Percentiles rank a stretch among this genome's conserved stretches.
phyloP scores from a whole-genome alignment of 23 tunicate genomes.

The Aplidium turbinatum region DNA sequence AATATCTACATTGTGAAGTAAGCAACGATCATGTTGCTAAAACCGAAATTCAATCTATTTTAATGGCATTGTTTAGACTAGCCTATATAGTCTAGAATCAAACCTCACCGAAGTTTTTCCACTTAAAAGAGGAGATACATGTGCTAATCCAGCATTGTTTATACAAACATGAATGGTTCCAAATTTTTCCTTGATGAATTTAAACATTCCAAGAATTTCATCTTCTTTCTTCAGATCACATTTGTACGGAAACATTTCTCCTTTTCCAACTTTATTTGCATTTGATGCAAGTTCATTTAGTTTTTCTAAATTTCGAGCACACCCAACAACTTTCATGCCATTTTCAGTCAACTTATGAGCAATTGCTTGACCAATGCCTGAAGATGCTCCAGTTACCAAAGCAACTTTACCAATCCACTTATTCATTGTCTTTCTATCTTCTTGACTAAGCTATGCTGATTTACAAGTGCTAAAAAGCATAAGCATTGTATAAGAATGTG shows the following conservation, averaged over 20 bases:
- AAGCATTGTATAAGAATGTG: too few relatives aligned
- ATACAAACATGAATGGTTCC: constrained; percentile 63
- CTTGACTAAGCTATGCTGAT: too few relatives aligned
- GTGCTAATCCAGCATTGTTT: constrained; percentile 83
- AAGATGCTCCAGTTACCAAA: constrained; percentile 82
- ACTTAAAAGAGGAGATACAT: constrained; percentile 34
- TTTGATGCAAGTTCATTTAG: constrained; percentile 56
- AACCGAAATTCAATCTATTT: too few relatives aligned
- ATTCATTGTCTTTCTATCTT: too few relatives aligned
- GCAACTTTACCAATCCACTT: constrained; percentile 83
- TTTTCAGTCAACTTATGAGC: constrained; percentile 48
- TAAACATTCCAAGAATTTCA: constrained; percentile 61
- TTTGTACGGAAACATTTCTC: constrained; percentile 52
- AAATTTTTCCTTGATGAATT: constrained; percentile 56
- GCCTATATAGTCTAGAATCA: not conserved
- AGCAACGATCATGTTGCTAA: too few relatives aligned
- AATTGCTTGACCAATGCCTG: constrained; percentile 77
- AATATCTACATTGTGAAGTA: too few relatives aligned
- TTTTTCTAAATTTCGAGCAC: constrained; percentile 67
- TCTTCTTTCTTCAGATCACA: constrained; percentile 64
- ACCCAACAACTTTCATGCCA: constrained; percentile 73
- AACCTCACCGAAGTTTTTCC: constrained; percentile 65
- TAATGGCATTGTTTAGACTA: not conserved
- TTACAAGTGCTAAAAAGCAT: too few relatives aligned
- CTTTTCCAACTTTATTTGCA: constrained; percentile 41